A percentile compares a stretch with the other conserved stretches of the same genome.
These are phyloP conservation scores for Tetropium fuscum DNA, from an alignment of 2,888 invertebrate species.

Conservation along the genomic window DNA sequence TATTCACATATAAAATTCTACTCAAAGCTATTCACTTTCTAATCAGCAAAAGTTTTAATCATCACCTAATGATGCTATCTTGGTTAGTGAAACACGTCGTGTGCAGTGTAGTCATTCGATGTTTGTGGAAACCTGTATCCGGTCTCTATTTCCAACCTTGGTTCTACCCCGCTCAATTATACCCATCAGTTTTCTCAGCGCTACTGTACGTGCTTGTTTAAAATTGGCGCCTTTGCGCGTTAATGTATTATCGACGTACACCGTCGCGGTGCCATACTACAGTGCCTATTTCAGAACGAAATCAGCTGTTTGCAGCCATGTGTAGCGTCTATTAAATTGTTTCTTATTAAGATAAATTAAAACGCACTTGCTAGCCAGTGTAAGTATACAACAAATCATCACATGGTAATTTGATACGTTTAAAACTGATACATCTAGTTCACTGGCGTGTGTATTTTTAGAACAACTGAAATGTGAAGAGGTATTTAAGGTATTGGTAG, in stretches of 20 bases:
- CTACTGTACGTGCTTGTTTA: too few relatives aligned
- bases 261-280: slow-evolving; percentile 40
- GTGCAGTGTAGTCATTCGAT: too few relatives aligned
- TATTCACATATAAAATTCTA: too few relatives aligned
- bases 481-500: neutral
- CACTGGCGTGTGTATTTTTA: too few relatives aligned
- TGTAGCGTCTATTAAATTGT: slow-evolving; percentile 25
- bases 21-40: too few relatives aligned
- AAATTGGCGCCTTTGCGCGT: slow-evolving; percentile 16
- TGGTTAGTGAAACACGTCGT: too few relatives aligned
- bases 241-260: slow-evolving; percentile 17
- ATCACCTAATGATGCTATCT: too few relatives aligned
- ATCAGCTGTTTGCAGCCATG: slow-evolving; percentile 37
- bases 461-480: slow-evolving; percentile 8
- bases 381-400: neutral
- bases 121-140: too few relatives aligned
- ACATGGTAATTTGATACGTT: neutral
- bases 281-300: slow-evolving; percentile 26
- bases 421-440: neutral
- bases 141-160: too few relatives aligned
- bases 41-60: too few relatives aligned
- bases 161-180: too few relatives aligned
- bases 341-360: slow-evolving; percentile 32
- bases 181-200: too few relatives aligned
- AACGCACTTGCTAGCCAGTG: slow-evolving; percentile 3